A percentile compares a stretch with the other conserved stretches of the same genome.
Conservation (phyloP, 2,113 vertebrate genomes). For the Dasypus novemcinctus region DNA sequence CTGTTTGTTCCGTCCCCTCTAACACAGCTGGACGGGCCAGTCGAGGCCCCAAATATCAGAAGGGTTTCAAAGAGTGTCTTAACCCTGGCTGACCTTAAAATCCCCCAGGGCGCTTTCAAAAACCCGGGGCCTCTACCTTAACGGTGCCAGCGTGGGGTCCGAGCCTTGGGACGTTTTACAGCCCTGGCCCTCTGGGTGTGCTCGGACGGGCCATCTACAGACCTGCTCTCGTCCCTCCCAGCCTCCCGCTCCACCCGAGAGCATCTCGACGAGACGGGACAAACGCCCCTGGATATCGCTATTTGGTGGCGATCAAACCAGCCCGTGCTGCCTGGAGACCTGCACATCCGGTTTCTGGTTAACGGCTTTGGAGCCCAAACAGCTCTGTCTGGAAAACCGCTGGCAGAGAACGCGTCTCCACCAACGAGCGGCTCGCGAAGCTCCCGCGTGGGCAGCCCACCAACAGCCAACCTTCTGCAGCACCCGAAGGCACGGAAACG, state of each 20-base stretch:
- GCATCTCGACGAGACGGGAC: neutral
- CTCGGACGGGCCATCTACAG: neutral
- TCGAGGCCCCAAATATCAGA: neutral
- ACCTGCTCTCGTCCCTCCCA: neutral
- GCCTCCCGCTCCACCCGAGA: neutral
- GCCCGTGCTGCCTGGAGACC: neutral
- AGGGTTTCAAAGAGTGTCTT: neutral
- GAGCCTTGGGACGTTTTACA: neutral
- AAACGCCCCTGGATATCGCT: neutral
- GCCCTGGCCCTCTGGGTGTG: neutral
- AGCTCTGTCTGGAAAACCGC: neutral
- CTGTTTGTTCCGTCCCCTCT: neutral
- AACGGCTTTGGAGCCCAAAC: neutral
- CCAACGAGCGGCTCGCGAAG: neutral
- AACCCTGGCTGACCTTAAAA: neutral
- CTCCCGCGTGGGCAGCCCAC: neutral
- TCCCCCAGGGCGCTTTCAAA: neutral
- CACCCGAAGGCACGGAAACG: neutral
- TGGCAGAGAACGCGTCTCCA: neutral
- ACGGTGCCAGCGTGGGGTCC: neutral
- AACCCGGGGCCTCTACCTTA: neutral
- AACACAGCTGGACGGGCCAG: neutral
- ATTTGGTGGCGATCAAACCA: neutral
- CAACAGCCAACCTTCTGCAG: neutral
- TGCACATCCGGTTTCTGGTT: neutral